These are phyloP conservation scores for Sparus aurata DNA, from an alignment of 2,797 vertebrate species.

Conservation along the genomic window DNA sequence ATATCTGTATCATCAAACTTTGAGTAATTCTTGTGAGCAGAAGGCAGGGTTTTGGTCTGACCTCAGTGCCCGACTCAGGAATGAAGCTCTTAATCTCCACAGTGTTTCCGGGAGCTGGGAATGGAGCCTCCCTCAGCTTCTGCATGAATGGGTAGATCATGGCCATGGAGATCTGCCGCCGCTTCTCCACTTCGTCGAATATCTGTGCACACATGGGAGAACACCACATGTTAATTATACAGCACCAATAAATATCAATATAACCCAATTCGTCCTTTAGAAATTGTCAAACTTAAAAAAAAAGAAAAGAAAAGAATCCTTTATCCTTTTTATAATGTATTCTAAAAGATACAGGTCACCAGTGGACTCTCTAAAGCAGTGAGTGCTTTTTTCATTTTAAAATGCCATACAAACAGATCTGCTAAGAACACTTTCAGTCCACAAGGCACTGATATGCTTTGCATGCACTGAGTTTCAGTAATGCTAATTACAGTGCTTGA, in stretches of 20 bases:
- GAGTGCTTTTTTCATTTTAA: not conserved
- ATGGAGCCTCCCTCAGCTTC: slow-evolving; percentile 92
- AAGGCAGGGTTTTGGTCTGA: slow-evolving; percentile 60
- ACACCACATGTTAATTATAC: not conserved
- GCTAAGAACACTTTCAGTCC: no score
- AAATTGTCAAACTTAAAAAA: not conserved
- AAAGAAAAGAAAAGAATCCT: no score
- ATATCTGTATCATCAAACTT: not conserved
- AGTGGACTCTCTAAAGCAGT: not conserved
- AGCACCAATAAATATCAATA: not conserved
- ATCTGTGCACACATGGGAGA: slow-evolving; percentile 82
- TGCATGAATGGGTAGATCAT: slow-evolving; percentile 99
- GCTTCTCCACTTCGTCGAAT: slow-evolving; percentile 97
- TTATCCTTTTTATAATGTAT: not conserved
- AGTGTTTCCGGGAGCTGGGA: slow-evolving; percentile 94
- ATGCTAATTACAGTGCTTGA: no score
- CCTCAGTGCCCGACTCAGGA: slow-evolving; percentile 95
- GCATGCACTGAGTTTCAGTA: no score
- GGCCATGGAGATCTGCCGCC: slow-evolving; percentile 93
- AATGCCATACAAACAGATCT: no score
- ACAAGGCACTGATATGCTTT: no score
- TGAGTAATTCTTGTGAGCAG: not conserved
- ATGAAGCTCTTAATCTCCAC: slow-evolving; percentile 98
- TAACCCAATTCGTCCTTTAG: not conserved
- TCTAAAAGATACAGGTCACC: not conserved